A percentile compares a stretch with the other conserved stretches of the same genome.
These are phyloP conservation scores for Hedychridium roseum DNA, from an alignment of 2,888 invertebrate species.

Conservation along the genomic window DNA sequence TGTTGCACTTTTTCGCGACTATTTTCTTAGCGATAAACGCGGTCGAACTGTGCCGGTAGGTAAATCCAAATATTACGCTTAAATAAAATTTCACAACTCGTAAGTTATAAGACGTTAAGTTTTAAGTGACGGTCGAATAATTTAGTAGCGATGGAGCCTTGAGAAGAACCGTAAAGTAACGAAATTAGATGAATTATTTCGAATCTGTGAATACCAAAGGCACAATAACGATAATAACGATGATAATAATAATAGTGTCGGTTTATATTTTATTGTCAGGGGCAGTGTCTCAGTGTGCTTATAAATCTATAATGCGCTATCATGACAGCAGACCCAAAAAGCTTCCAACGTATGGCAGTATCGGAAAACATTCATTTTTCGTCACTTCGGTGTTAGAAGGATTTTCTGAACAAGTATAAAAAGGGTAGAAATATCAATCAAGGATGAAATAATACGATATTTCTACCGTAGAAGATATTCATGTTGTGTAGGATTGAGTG, in stretches of 20 bases:
- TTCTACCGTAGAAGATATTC: no score
- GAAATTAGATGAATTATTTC: slow-evolving; percentile 5
- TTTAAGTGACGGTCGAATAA: slow-evolving; percentile 33
- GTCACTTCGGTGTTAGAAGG: no score
- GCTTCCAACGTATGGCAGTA: slow-evolving; percentile 14
- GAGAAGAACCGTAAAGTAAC: slow-evolving; percentile 2
- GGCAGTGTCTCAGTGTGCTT: slow-evolving; percentile 54
- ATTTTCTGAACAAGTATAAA: not conserved
- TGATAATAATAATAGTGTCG: slow-evolving; percentile 34
- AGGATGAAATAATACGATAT: no score
- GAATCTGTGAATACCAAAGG: slow-evolving; percentile 31
- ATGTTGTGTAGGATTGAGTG: no score
- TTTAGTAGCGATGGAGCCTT: slow-evolving; percentile 17
- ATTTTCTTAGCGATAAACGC: slow-evolving; percentile 31
- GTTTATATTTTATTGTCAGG: slow-evolving; percentile 46
- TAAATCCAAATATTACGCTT: slow-evolving; percentile 55
- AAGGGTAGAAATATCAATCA: no score
- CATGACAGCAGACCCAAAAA: slow-evolving; percentile 25
- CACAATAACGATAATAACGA: slow-evolving; percentile 38
- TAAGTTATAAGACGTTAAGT: slow-evolving; percentile 31
- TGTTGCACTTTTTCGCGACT: slow-evolving; percentile 9
- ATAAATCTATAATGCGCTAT: slow-evolving; percentile 11
- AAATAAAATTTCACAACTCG: slow-evolving; percentile 32
- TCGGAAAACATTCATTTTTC: not conserved
- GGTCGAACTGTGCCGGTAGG: slow-evolving; percentile 39